Percentiles rank a stretch among this genome's conserved stretches.
Conservation (phyloP, 2,113 vertebrate species). For the Peromyscus maniculatus region DNA sequence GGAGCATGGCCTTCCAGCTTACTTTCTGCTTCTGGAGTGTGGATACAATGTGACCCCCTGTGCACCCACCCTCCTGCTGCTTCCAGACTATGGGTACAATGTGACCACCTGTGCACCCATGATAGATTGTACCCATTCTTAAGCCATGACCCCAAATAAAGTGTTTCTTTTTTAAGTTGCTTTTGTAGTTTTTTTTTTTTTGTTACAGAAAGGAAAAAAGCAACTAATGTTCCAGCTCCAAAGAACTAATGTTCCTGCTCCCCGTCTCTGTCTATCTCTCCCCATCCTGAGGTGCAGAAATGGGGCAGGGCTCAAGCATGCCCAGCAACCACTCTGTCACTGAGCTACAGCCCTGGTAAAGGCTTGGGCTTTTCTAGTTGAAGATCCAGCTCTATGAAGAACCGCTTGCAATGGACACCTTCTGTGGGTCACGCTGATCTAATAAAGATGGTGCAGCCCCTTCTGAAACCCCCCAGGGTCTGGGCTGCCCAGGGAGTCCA, state of each 20-base stretch:
- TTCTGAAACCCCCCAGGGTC: not conserved
- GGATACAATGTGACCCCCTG: not conserved
- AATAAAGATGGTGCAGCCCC: not conserved
- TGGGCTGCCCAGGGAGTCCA: no score
- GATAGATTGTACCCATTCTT: not conserved
- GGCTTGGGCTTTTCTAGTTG: not conserved
- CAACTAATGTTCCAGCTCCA: not conserved
- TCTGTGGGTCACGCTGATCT: not conserved
- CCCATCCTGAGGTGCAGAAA: not conserved
- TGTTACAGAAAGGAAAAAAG: not conserved
- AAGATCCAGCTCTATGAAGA: not conserved
- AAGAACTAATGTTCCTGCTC: not conserved
- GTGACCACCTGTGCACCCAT: not conserved
- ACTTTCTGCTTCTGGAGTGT: not conserved
- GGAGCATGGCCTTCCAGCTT: not conserved
- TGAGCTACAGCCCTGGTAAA: no score
- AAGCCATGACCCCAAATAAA: not conserved
- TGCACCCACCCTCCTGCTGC: not conserved
- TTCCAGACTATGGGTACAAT: not conserved
- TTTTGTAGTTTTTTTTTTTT: not conserved
- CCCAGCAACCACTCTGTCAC: not conserved
- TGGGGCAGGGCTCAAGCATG: no score
- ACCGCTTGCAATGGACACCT: not conserved
- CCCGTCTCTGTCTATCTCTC: not conserved
- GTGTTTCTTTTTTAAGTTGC: not conserved